These are phyloP conservation scores for Heliocidaris tuberculata DNA, from an alignment of 35 echinoderm and acorn worm genomes.

Conservation along the genomic window DNA sequence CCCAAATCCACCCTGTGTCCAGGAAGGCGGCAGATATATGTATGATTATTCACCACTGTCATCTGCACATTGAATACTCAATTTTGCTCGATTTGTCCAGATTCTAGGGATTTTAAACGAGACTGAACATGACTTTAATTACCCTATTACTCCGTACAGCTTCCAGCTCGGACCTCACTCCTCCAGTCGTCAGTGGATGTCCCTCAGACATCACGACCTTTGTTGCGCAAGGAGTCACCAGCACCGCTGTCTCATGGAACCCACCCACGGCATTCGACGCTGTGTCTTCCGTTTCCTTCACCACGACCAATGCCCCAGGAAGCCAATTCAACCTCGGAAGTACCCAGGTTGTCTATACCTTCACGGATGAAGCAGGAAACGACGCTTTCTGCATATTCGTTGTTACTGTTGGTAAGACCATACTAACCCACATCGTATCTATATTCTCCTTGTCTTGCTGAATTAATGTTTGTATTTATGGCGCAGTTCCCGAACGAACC, in stretches of 20 bases:
- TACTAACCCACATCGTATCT: not conserved
- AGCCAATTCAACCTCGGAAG: conserved; percentile 47
- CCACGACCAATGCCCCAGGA: conserved; percentile 54
- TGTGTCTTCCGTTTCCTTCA: conserved; percentile 47
- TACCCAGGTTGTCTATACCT: conserved; percentile 48
- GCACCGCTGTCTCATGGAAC: conserved; percentile 56
- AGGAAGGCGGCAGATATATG: no score
- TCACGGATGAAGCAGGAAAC: conserved; percentile 47
- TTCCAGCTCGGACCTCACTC: conserved; percentile 26
- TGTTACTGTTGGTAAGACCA: conserved; percentile 45
- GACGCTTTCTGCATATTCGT: conserved; percentile 52
- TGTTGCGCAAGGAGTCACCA: conserved; percentile 23
- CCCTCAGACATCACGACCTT: not conserved
- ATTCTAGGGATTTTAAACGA: not conserved
- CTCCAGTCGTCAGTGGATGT: conserved; percentile 59
- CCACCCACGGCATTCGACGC: conserved; percentile 61
- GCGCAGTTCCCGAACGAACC: not conserved
- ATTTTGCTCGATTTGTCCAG: not conserved
- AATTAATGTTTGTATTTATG: not conserved
- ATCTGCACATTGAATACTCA: not conserved
- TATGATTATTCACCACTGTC: no score
- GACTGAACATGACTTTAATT: not conserved
- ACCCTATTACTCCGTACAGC: not conserved
- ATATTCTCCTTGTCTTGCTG: not conserved
- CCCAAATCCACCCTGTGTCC: no score